These are phyloP conservation scores for Etheostoma spectabile DNA, from an alignment of 2,113 vertebrate genomes.

Conservation along the genomic window DNA sequence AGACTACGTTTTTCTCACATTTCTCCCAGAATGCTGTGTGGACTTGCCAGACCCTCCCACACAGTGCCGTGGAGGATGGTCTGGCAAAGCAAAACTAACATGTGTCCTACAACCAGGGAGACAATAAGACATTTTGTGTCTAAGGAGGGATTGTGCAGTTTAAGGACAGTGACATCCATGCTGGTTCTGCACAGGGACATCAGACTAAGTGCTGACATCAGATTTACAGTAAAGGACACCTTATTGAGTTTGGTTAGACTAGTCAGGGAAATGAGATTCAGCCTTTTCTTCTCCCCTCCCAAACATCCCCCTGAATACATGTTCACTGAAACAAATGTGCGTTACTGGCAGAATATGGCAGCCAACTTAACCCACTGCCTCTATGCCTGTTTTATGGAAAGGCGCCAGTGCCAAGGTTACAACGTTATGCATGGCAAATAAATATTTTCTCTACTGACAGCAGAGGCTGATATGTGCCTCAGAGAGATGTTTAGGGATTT, in stretches of 20 bases:
- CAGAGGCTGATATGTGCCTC: conserved; percentile 57
- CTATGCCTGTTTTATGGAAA: conserved; percentile 55
- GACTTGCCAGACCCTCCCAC: too few relatives aligned
- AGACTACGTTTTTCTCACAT: too few relatives aligned
- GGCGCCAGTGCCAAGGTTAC: conserved; percentile 57
- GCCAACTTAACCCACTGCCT: conserved; percentile 39
- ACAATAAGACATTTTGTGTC: neutral
- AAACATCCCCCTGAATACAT: conserved; percentile 32
- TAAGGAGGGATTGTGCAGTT: conserved; percentile 8
- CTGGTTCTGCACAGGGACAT: conserved; percentile 17
- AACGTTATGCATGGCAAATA: conserved; percentile 67
- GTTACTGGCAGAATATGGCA: conserved; percentile 33
- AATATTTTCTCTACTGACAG: conserved; percentile 58
- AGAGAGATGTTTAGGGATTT: conserved; percentile 55
- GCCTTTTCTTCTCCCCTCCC: neutral
- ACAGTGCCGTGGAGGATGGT: too few relatives aligned
- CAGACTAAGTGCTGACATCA: conserved; percentile 35
- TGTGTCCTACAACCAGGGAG: conserved; percentile 8
- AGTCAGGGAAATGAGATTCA: neutral
- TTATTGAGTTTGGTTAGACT: conserved; percentile 54
- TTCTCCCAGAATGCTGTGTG: too few relatives aligned
- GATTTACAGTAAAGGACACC: conserved; percentile 37
- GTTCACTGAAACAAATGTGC: conserved; percentile 61
- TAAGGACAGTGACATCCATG: conserved; percentile 29
- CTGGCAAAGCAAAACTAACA: neutral